A percentile compares a stretch with the other conserved stretches of the same genome.
Conservation (phyloP, 2,888 invertebrate species). For the Habroteleia sp. region DNA sequence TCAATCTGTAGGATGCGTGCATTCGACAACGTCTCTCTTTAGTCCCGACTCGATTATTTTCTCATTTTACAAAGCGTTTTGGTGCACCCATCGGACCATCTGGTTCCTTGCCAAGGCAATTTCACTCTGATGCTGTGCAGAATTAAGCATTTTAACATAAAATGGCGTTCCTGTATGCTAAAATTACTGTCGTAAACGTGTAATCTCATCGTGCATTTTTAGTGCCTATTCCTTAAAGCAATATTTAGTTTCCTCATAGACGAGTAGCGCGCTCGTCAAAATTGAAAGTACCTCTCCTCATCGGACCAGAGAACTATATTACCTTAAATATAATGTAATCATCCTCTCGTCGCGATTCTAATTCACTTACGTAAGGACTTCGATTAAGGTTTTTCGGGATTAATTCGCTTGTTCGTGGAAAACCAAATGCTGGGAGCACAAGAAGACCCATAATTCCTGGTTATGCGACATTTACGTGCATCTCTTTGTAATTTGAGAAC, state of each 20-base stretch:
- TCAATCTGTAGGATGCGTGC: constrained; percentile 53
- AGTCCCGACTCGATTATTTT: constrained; percentile 65
- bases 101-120: constrained; percentile 65
- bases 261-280: constrained; percentile 46
- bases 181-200: constrained; percentile 64
- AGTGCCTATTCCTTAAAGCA: constrained; percentile 58
- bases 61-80: constrained; percentile 63
- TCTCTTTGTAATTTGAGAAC: constrained; percentile 58
- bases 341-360: constrained; percentile 16
- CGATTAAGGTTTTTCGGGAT: constrained; percentile 21
- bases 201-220: constrained; percentile 63
- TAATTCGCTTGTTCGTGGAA: constrained; percentile 37
- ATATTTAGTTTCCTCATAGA: constrained; percentile 55
- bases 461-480: constrained; percentile 56
- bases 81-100: constrained; percentile 65
- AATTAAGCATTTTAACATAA: constrained; percentile 63
- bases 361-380: constrained; percentile 25
- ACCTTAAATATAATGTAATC: constrained; percentile 38
- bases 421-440: constrained; percentile 32
- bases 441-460: constrained; percentile 61
- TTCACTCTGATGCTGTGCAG: constrained; percentile 58
- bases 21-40: constrained; percentile 62
- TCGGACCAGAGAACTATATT: constrained; percentile 11
- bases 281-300: constrained; percentile 48
- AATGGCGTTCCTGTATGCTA: constrained; percentile 59